Conservation (phyloP, 2,888 invertebrate species). For the Polyommatus iphigenia region DNA sequence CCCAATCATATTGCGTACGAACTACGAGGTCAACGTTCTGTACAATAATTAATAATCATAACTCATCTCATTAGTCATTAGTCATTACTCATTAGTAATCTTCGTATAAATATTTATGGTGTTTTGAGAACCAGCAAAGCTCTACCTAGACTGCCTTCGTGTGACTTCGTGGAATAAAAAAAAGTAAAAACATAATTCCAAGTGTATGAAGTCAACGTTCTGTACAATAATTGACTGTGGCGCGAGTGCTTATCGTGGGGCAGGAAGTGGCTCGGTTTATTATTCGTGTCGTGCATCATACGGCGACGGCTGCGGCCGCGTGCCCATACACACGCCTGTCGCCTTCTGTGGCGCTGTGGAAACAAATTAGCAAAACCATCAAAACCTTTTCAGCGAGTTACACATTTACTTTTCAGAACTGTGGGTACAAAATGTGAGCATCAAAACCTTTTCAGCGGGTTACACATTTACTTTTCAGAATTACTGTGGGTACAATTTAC, state of each 20-base stretch:
- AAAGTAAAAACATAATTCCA: background rate
- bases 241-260: constrained; percentile 63
- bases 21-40: too few relatives aligned
- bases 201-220: background rate
- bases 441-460: too few relatives aligned
- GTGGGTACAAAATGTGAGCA: too few relatives aligned
- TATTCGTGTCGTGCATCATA: constrained; percentile 78
- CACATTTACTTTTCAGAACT: too few relatives aligned
- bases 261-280: constrained; percentile 79
- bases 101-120: background rate
- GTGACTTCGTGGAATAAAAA: too few relatives aligned
- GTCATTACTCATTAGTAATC: too few relatives aligned
- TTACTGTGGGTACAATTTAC: too few relatives aligned
- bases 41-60: too few relatives aligned
- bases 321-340: constrained; percentile 21
- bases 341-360: constrained; percentile 2
- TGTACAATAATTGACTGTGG: constrained; percentile 2
- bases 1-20: too few relatives aligned
- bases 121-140: background rate
- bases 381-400: background rate
- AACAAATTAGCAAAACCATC: constrained; percentile 5
- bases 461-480: too few relatives aligned
- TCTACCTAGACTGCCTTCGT: background rate
- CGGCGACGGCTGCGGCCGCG: constrained; percentile 54
- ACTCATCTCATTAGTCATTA: too few relatives aligned